Evolutionary conservation across 92 coral and sea anemone genomes (phyloP).

Genomic region (Nematostella vectensis): DNA sequence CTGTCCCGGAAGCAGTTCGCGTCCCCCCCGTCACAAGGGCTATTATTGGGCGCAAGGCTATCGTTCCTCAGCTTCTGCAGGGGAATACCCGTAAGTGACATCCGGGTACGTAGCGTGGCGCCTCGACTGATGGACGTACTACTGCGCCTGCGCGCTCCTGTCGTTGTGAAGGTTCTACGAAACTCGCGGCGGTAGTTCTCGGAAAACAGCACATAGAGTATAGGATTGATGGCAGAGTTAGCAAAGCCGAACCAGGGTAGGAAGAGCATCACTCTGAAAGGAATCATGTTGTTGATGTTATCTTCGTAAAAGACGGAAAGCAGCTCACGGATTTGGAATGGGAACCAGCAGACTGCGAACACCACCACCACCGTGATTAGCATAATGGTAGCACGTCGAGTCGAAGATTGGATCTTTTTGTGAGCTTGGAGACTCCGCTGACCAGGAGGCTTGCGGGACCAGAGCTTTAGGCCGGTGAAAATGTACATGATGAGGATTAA

Average conservation of each 20-base stretch:
- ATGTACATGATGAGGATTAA: conserved; percentile 28
- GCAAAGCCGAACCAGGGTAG: conserved; percentile 56
- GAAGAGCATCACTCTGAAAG: conserved; percentile 13
- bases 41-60: conserved; percentile 6
- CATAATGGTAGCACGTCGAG: conserved; percentile 58
- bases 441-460: conserved; percentile 59
- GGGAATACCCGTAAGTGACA: conserved; percentile 22
- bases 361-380: conserved; percentile 51
- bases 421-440: conserved; percentile 30
- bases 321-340: conserved; percentile 36
- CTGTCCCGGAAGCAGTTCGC: too few relatives aligned
- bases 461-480: conserved; percentile 44
- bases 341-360: conserved; percentile 60
- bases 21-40: too few relatives aligned
- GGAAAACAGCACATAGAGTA: conserved; percentile 59
- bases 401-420: conserved; percentile 35
- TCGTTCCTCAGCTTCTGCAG: conserved; percentile 25
- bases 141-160: conserved; percentile 10
- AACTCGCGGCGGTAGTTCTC: conserved; percentile 65
- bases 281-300: neutral
- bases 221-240: conserved; percentile 62
- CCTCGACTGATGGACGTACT: conserved; percentile 23
- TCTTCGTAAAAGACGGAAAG: conserved; percentile 2
- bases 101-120: conserved; percentile 20
- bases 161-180: conserved; percentile 25